Percentiles rank a stretch among this genome's conserved stretches.
These are phyloP conservation scores for Pomacea maculata DNA, from an alignment of 1,140 invertebrate genomes.

Conservation along the genomic window DNA sequence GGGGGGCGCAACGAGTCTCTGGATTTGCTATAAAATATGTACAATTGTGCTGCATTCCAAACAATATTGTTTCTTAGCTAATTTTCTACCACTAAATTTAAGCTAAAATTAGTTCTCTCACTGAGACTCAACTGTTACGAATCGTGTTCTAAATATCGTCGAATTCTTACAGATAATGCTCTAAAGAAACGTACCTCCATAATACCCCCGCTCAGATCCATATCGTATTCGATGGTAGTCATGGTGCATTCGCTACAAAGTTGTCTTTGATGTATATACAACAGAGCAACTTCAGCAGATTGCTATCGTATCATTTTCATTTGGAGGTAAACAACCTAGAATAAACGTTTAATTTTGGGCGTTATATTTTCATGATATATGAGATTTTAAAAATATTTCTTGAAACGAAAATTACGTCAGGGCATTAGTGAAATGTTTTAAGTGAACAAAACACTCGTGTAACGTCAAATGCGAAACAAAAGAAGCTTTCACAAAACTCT, in stretches of 20 bases:
- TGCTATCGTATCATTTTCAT: background rate
- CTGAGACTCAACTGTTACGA: conserved; percentile 23
- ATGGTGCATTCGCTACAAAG: conserved; percentile 69
- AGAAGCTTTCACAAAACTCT: conserved; percentile 19
- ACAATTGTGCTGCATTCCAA: background rate
- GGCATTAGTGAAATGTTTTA: conserved; percentile 18
- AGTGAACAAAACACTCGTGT: background rate
- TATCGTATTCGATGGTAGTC: conserved; percentile 69
- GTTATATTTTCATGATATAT: background rate
- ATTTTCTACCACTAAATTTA: background rate
- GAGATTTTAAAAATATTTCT: background rate
- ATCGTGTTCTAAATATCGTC: background rate
- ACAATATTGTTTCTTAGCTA: conserved; percentile 2
- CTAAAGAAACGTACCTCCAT: conserved; percentile 73
- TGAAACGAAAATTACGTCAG: background rate
- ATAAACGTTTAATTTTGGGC: conserved; percentile 9
- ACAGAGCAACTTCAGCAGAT: conserved; percentile 1
- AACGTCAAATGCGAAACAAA: background rate
- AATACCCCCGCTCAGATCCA: conserved; percentile 73
- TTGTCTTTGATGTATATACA: background rate
- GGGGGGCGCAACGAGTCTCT: conserved; percentile 86
- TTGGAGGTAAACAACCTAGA: background rate
- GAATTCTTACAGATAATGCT: background rate
- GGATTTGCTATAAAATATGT: conserved; percentile 77
- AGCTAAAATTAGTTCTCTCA: conserved; percentile 2